A percentile compares a stretch with the other conserved stretches of the same genome.
phyloP scores from a whole-genome alignment of 1,140 invertebrate genomes.

The Drosophila subpulchrella region DNA sequence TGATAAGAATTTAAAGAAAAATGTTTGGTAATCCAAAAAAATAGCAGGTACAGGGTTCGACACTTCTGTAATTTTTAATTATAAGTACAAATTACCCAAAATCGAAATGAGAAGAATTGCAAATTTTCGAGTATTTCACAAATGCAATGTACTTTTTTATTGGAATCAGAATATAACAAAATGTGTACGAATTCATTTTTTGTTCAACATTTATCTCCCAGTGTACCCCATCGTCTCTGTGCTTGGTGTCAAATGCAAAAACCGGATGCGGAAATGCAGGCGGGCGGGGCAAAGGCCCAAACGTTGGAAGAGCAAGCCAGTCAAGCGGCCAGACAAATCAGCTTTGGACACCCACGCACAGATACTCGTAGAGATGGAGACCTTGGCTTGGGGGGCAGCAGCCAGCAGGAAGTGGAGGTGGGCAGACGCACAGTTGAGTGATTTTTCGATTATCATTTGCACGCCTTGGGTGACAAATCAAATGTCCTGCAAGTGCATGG shows the following conservation, averaged over 20 bases:
- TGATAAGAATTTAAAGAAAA: too few species aligned
- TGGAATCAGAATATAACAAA: background rate
- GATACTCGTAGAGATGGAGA: constrained; percentile 10
- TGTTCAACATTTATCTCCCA: background rate
- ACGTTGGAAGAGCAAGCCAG: constrained; percentile 58
- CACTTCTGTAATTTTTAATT: too few species aligned
- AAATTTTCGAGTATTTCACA: background rate
- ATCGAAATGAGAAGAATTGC: too few species aligned
- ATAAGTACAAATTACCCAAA: too few species aligned
- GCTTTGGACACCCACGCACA: constrained; percentile 60
- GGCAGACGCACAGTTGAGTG: constrained; percentile 74
- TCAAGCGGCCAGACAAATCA: constrained; percentile 80
- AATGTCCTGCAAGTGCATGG: constrained; percentile 74
- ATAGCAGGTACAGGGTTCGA: too few species aligned
- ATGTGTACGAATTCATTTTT: too few species aligned
- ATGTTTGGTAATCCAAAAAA: too few species aligned
- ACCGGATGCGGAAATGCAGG: constrained; percentile 80
- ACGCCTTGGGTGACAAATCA: constrained; percentile 82
- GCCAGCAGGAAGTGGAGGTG: constrained; percentile 7
- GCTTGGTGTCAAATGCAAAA: constrained; percentile 78
- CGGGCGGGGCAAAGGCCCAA: constrained; percentile 46
- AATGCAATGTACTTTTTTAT: too few species aligned
- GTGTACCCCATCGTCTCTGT: constrained; percentile 27
- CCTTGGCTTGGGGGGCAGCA: background rate
- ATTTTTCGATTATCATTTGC: constrained; percentile 83